Conservation (phyloP, 2,113 vertebrate species). For the Hystrix cristata region DNA sequence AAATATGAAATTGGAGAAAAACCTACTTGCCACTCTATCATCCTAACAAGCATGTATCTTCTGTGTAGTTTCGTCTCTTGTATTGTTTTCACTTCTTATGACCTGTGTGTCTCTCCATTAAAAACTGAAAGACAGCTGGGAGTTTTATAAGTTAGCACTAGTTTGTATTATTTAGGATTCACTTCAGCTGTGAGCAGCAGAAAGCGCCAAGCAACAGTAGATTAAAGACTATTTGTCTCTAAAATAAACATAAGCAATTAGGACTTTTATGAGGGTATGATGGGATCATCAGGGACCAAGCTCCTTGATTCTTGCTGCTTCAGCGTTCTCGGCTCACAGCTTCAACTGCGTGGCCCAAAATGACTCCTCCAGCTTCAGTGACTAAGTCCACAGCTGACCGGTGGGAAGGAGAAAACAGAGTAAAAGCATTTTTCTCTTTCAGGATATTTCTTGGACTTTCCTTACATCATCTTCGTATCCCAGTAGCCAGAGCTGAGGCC, state of each 20-base stretch:
- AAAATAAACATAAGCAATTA: neutral
- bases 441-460: neutral
- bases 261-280: neutral
- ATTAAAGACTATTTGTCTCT: conserved; percentile 28
- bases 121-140: neutral
- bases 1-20: neutral
- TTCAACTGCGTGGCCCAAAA: neutral
- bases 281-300: neutral
- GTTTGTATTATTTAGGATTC: conserved; percentile 49
- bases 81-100: neutral
- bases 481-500: neutral
- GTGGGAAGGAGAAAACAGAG: neutral
- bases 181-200: conserved; percentile 24
- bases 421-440: neutral
- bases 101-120: neutral
- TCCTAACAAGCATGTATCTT: neutral
- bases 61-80: neutral
- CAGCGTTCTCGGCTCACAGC: neutral
- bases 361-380: neutral
- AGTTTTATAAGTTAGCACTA: neutral
- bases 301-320: neutral
- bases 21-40: neutral
- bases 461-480: neutral
- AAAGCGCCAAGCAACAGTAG: neutral
- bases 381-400: neutral